Evolutionary conservation across 2,113 vertebrate genomes (phyloP).

Genomic region (Tachysurus vachellii): DNA sequence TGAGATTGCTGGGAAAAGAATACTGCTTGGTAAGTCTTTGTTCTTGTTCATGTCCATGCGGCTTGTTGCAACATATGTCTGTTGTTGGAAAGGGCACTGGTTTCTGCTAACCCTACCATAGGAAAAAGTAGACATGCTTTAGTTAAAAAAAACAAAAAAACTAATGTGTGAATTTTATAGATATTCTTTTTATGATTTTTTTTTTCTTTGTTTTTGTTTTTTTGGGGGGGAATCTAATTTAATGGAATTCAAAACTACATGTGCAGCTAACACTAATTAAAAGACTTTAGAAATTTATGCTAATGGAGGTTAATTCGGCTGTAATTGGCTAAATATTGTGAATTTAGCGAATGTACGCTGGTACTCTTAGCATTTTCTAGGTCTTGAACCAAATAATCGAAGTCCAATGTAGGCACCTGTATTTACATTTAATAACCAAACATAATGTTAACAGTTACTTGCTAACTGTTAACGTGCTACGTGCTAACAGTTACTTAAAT

Average conservation of each 20-base stretch:
- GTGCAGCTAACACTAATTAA: not conserved
- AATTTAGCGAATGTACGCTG: not conserved
- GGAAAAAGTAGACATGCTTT: not conserved
- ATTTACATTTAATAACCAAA: not conserved
- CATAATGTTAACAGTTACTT: too few relatives aligned
- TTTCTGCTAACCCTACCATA: not conserved
- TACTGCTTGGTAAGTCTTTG: conserved; percentile 70
- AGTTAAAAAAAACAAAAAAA: not conserved
- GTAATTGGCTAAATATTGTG: not conserved
- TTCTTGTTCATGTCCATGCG: conserved; percentile 28
- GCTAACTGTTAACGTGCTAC: too few relatives aligned
- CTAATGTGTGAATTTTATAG: not conserved
- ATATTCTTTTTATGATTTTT: not conserved
- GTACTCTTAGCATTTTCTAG: too few relatives aligned
- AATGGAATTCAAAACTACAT: not conserved
- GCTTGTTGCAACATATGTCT: conserved; percentile 51
- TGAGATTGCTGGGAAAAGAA: conserved; percentile 58
- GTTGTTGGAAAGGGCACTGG: conserved; percentile 35
- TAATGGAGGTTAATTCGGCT: not conserved
- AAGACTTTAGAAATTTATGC: not conserved
- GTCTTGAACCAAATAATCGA: not conserved
- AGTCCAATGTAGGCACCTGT: not conserved
- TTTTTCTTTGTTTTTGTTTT: too few relatives aligned
- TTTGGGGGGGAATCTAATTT: not conserved
- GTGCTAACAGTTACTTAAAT: not conserved